Evolutionary conservation across 2,888 invertebrate genomes (phyloP).

Genomic region (Phytoseiulus persimilis): DNA sequence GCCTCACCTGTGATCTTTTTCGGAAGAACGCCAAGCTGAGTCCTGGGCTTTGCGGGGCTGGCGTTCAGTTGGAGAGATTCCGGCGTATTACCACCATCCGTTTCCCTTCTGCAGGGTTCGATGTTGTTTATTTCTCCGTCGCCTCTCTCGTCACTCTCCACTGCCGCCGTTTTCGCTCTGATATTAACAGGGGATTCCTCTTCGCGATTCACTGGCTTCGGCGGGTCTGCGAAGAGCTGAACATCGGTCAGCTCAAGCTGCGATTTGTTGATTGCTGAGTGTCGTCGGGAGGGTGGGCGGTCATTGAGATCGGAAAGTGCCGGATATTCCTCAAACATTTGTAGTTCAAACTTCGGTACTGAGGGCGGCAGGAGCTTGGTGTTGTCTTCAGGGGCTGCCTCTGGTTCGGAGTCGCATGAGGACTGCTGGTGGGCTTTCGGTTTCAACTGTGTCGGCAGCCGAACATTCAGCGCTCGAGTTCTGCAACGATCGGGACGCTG

Average conservation of each 20-base stretch:
- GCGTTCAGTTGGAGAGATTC: neutral
- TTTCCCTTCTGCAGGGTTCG: neutral
- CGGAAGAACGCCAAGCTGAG: neutral
- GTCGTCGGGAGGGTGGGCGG: neutral
- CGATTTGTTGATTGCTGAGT: neutral
- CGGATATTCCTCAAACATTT: neutral
- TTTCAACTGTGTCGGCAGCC: neutral
- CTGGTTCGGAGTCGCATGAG: neutral
- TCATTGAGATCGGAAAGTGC: neutral
- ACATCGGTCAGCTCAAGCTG: neutral
- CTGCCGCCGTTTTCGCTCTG: neutral
- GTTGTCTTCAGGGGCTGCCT: neutral
- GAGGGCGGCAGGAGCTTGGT: neutral
- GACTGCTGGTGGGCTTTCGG: neutral
- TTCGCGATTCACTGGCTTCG: neutral
- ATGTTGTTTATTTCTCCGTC: neutral
- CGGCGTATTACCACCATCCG: neutral
- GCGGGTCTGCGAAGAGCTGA: neutral
- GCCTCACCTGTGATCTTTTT: neutral
- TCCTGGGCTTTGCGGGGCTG: neutral
- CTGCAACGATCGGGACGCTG: neutral
- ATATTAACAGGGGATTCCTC: neutral
- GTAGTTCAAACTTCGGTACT: neutral
- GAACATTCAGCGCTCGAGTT: constrained; percentile 14
- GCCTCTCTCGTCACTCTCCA: neutral